Percentiles rank a stretch among this genome's conserved stretches.
phyloP scores from a whole-genome alignment of 2,113 vertebrate genomes.

The Balaeniceps rex region DNA sequence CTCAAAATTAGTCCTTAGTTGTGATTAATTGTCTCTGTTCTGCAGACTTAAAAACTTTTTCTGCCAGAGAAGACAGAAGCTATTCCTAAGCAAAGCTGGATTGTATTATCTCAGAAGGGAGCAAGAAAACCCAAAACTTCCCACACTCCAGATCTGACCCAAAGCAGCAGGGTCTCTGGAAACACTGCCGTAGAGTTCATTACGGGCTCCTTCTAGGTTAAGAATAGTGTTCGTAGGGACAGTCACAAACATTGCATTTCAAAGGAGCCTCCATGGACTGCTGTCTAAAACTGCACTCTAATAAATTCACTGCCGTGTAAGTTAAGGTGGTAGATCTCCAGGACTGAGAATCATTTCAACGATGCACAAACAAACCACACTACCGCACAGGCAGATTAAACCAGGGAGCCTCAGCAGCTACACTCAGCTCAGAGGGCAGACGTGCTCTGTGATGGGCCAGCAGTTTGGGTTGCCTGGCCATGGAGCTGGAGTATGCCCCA shows the following conservation, averaged over 20 bases:
- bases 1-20: not conserved
- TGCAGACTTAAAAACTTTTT: not conserved
- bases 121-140: not conserved
- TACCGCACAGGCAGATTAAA: not conserved
- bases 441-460: not conserved
- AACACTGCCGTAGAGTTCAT: not conserved
- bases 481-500: not conserved
- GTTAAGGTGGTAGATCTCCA: not conserved
- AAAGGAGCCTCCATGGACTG: not conserved
- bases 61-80: not conserved
- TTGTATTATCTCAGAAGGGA: not conserved
- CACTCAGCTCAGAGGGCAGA: not conserved
- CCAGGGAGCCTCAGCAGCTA: not conserved
- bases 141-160: not conserved
- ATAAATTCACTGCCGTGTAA: not conserved
- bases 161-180: not conserved
- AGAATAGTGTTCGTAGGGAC: not conserved
- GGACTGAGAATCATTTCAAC: not conserved
- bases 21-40: not conserved
- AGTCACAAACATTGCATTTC: not conserved
- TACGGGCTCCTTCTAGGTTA: not conserved
- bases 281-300: not conserved
- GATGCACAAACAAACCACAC: not conserved
- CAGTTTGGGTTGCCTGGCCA: fast-evolving
- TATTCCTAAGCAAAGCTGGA: not conserved